phyloP scores from a whole-genome alignment of 2,113 vertebrate genomes.

The Oostethus manadensis region DNA sequence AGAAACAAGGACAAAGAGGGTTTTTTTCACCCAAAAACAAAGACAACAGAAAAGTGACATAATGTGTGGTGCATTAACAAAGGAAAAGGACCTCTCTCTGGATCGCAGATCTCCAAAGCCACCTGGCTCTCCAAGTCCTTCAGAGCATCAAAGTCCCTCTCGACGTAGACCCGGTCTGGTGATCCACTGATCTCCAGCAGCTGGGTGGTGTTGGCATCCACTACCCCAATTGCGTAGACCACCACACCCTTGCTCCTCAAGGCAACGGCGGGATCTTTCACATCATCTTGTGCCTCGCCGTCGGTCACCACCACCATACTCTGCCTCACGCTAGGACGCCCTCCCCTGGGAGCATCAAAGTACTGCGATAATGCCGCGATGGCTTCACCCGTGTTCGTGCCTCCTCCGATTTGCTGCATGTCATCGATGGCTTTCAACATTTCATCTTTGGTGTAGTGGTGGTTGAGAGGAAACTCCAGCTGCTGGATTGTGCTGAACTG shows the following conservation, averaged over 20 bases:
- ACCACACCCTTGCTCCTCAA: conserved; percentile 71
- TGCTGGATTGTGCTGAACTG: conserved; percentile 70
- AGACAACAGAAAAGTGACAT: background rate
- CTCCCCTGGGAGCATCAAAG: conserved; percentile 66
- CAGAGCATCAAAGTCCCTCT: conserved; percentile 70
- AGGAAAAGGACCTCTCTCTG: conserved; percentile 55
- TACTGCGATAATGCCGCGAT: conserved; percentile 62
- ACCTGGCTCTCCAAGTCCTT: conserved; percentile 70
- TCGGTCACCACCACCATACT: conserved; percentile 80
- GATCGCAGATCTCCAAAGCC: conserved; percentile 70
- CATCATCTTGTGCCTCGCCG: conserved; percentile 72
- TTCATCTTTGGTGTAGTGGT: conserved; percentile 35
- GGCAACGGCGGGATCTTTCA: conserved; percentile 57
- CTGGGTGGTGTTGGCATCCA: conserved; percentile 64
- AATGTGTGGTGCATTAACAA: background rate
- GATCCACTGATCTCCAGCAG: conserved; percentile 75
- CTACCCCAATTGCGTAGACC: conserved; percentile 77
- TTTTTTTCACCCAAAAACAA: too few species aligned
- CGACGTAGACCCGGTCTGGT: conserved; percentile 55
- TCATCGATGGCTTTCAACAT: conserved; percentile 49
- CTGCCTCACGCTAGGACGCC: conserved; percentile 65
- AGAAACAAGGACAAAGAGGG: background rate
- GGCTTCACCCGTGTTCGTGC: conserved; percentile 71
- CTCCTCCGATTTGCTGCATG: conserved; percentile 64
- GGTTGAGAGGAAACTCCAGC: conserved; percentile 69